Conservation (phyloP, 2,888 invertebrate species). For the Anaspis maculata region DNA sequence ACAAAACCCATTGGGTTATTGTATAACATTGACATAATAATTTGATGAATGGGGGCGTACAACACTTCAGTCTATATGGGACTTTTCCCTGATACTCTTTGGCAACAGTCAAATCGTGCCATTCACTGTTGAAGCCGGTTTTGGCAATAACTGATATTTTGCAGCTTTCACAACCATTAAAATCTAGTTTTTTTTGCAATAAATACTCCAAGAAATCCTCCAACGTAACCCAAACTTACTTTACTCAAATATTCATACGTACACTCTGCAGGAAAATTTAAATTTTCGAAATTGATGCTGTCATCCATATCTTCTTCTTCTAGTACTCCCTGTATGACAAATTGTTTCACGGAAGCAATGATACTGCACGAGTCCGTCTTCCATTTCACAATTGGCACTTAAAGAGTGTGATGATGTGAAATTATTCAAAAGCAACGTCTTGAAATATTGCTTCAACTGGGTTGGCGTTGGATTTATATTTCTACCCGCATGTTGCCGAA, state of each 20-base stretch:
- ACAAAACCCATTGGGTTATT: neutral
- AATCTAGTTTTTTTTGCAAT: constrained; percentile 2
- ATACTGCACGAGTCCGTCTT: constrained; percentile 1
- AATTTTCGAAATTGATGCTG: neutral
- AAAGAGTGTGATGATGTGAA: constrained; percentile 6
- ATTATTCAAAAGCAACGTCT: constrained; percentile 8
- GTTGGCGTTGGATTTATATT: constrained; percentile 6
- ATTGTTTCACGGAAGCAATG: constrained; percentile 4
- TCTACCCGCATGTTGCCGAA: constrained; percentile 5
- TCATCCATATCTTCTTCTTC: neutral
- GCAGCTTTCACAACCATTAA: constrained; percentile 1
- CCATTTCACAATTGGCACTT: constrained; percentile 6
- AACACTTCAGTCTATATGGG: constrained; percentile 2
- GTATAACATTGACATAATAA: constrained; percentile 1
- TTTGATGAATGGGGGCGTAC: constrained; percentile 1
- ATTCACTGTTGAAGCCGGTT: neutral
- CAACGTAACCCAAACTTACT: constrained; percentile 1
- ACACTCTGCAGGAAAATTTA: neutral
- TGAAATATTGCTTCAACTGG: constrained; percentile 7
- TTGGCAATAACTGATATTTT: neutral
- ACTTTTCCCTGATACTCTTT: constrained; percentile 1
- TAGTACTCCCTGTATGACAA: constrained; percentile 4
- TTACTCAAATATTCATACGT: neutral
- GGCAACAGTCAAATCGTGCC: constrained; percentile 1
- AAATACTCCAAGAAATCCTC: constrained; percentile 2